These are phyloP conservation scores for Microtus richardsoni DNA, from an alignment of 2,113 vertebrate genomes.

Conservation along the genomic window DNA sequence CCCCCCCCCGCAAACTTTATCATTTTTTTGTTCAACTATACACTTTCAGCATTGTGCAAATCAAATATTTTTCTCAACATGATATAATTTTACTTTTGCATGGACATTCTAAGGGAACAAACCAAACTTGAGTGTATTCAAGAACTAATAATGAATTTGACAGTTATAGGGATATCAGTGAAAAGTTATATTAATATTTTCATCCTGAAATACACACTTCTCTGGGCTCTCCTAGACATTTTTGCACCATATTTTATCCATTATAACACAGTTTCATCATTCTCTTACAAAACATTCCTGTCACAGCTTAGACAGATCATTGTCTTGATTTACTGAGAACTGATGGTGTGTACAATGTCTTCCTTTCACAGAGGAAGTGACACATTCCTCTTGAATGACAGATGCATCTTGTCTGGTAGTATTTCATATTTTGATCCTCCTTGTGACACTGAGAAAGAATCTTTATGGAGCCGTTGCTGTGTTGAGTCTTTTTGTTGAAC, in stretches of 20 bases:
- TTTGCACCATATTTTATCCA: background rate
- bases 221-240: background rate
- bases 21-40: constrained; percentile 17
- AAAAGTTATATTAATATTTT: constrained; percentile 47
- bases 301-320: background rate
- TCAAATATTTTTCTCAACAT: constrained; percentile 12
- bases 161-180: background rate
- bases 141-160: background rate
- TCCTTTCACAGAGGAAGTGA: background rate
- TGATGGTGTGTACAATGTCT: background rate
- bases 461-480: background rate
- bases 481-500: background rate
- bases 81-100: constrained; percentile 1
- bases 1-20: background rate
- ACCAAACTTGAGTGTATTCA: background rate
- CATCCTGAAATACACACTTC: background rate
- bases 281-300: constrained; percentile 45
- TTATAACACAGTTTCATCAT: constrained; percentile 13
- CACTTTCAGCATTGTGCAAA: background rate
- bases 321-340: constrained; percentile 29
- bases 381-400: background rate
- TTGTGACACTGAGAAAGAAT: background rate
- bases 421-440: background rate
- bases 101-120: background rate
- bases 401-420: background rate